These are phyloP conservation scores for Trichoplusia ni DNA, from an alignment of 1,140 invertebrate species.

Conservation along the genomic window DNA sequence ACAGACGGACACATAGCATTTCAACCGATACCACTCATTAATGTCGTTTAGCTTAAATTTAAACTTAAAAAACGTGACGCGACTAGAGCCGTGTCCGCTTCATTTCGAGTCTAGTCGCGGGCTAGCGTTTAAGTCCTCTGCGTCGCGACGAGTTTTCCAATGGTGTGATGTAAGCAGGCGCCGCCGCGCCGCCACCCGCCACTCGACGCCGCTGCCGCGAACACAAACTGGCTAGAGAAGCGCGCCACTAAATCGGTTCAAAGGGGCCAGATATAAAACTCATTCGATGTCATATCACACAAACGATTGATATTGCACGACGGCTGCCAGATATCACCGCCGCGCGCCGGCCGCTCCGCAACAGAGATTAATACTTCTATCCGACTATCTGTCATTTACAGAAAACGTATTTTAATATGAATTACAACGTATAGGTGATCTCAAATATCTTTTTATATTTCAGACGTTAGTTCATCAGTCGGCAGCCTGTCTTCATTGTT, in stretches of 20 bases:
- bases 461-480: neutral
- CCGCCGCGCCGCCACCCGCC: constrained; percentile 32
- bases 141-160: constrained; percentile 71
- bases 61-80: constrained; percentile 71
- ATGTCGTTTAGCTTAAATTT: constrained; percentile 70
- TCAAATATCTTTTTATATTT: constrained; percentile 17
- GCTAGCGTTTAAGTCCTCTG: constrained; percentile 53
- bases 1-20: constrained; percentile 45
- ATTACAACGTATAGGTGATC: neutral
- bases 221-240: constrained; percentile 45
- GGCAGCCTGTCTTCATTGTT: neutral
- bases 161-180: constrained; percentile 68
- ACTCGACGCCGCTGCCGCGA: constrained; percentile 1
- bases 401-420: constrained; percentile 15
- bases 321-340: constrained; percentile 25
- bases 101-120: constrained; percentile 61
- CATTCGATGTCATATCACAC: constrained; percentile 25
- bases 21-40: constrained; percentile 61
- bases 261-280: constrained; percentile 28
- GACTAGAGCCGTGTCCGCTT: constrained; percentile 52
- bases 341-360: neutral
- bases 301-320: constrained; percentile 15
- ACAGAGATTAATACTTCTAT: constrained; percentile 3
- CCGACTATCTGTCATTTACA: constrained; percentile 14
- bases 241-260: constrained; percentile 22